Base-by-base conservation (phyloP, 2,888 invertebrate species). In the Macaria liturata region DNA sequence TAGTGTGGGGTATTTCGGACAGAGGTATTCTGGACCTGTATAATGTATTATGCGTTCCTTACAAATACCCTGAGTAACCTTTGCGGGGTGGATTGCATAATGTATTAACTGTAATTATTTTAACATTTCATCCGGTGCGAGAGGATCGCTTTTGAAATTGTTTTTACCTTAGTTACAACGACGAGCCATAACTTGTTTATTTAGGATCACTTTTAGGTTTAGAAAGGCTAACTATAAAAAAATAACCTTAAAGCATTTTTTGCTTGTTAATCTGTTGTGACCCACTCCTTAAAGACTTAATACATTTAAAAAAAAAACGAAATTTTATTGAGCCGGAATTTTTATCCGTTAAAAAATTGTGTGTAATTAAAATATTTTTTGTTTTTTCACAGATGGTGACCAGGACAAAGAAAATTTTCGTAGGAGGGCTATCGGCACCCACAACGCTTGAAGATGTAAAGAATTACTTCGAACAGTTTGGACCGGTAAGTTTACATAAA, bases 321-420 rank as follows among this genome's bases (percentile, higher is more conserved):
- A n/a, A n/a, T n/a, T n/a, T n/a, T 20, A 20, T 20, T 20, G 2
- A 20, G 20, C 20, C 2, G 20, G 2, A 20, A 20, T 20, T 20
- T 20, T 20, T 2, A 20, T 20, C 1, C 20, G 20, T 20, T 20
- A 1, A 20, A 20, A 20, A 20, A 20, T 20, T 37, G 34, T 37
- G 34, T 37, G 2, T 37, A 3, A 6, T 44, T n/a, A 67, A 30
- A 43, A 42, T 9, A 49, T 7, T 58, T 72, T 64, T 65, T 69
- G 68, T 76, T 1, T 84, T 81, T 69, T 95, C 95, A 3, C 95
- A 99, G 99, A 98, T 99, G 98, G 98, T 99, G 92, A 99, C 99
- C 94, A 97, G 98, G 95, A 99, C 99, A 94, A 99, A 99, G 96
- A 99, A 99, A 94, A 99, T 99, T 94, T 99, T 99, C 94, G 99